These are phyloP conservation scores for Drosophila histrio DNA, from an alignment of 2,888 invertebrate genomes.

Conservation along the genomic window DNA sequence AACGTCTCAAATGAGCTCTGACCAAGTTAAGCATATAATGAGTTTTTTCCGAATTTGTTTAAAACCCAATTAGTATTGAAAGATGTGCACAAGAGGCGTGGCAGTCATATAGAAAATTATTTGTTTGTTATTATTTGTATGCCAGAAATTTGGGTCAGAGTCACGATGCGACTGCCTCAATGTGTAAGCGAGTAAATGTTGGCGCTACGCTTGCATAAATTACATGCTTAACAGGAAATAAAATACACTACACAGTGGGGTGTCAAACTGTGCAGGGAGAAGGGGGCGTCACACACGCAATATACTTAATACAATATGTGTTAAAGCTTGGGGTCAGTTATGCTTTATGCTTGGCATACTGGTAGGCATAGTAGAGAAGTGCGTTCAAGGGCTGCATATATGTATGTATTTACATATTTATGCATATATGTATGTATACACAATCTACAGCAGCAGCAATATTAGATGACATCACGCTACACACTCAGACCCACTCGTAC, in stretches of 20 bases:
- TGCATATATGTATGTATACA: constrained; percentile 15
- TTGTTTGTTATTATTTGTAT: constrained; percentile 3
- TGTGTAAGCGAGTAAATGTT: constrained; percentile 26
- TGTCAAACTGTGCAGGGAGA: neutral
- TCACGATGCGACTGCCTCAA: constrained; percentile 30
- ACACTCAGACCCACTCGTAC: neutral
- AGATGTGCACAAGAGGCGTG: constrained; percentile 19
- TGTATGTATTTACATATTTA: too few relatives aligned
- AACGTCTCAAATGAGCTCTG: constrained; percentile 34
- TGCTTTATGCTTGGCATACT: constrained; percentile 18
- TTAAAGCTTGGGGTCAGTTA: constrained; percentile 36
- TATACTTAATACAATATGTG: constrained; percentile 16
- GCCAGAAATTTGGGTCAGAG: constrained; percentile 29
- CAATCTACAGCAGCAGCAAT: constrained; percentile 33
- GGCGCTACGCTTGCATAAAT: constrained; percentile 29
- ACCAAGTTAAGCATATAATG: constrained; percentile 52
- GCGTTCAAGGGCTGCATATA: constrained; percentile 14
- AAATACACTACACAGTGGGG: constrained; percentile 7
- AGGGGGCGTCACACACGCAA: constrained; percentile 44
- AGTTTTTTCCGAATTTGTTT: constrained; percentile 58
- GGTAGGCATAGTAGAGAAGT: constrained; percentile 7
- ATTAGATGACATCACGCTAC: constrained; percentile 77
- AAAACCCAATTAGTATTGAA: constrained; percentile 30
- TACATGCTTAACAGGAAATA: constrained; percentile 19
- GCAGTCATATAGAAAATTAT: neutral